Evolutionary conservation across 2,113 vertebrate species (phyloP).

Genomic region (Tringa solitaria): DNA sequence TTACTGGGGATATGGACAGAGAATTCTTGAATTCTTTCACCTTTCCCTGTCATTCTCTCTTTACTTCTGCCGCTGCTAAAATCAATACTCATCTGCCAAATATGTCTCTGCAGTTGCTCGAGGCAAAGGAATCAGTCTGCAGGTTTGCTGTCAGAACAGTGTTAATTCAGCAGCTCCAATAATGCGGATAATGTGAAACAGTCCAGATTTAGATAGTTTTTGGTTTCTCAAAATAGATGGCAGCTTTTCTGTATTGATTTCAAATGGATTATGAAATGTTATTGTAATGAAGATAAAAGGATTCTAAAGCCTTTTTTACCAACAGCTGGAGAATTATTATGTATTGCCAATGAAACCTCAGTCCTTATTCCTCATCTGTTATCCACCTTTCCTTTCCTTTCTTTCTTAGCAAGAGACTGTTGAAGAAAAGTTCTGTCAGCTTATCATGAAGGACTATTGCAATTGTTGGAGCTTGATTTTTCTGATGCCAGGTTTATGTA

Average conservation of each 20-base stretch:
- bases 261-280: not conserved
- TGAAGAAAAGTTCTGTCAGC: not conserved
- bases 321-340: not conserved
- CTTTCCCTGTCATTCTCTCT: not conserved
- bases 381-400: not conserved
- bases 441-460: not conserved
- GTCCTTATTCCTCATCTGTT: not conserved
- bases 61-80: not conserved
- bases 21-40: not conserved
- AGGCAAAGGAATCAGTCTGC: not conserved
- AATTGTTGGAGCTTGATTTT: not conserved
- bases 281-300: not conserved
- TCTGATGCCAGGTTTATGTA: slow-evolving; percentile 4
- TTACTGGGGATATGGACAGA: not conserved
- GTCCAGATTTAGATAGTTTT: not conserved
- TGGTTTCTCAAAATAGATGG: not conserved
- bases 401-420: not conserved
- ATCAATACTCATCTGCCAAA: not conserved
- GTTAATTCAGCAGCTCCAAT: slow-evolving; percentile 30
- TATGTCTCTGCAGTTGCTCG: not conserved
- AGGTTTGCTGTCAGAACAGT: slow-evolving; percentile 14
- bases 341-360: not conserved
- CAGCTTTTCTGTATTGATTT: not conserved
- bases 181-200: not conserved
- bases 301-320: not conserved